These are phyloP conservation scores for Nicator chloris DNA, from an alignment of 2,113 vertebrate species.

Conservation along the genomic window DNA sequence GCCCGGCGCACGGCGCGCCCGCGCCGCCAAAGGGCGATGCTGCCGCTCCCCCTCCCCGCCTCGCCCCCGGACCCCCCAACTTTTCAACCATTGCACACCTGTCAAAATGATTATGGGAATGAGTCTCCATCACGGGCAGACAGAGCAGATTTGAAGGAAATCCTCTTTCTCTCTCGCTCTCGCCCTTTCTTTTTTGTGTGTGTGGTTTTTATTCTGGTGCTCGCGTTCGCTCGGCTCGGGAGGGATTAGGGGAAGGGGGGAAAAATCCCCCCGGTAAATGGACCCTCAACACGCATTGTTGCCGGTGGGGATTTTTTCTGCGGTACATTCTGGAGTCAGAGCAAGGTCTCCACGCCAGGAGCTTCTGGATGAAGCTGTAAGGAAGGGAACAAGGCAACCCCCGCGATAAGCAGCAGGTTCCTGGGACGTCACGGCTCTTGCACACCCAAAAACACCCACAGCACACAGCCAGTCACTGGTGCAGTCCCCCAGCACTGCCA, in stretches of 20 bases:
- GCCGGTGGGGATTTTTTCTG: fast-evolving
- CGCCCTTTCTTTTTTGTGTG: background rate
- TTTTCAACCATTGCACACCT: slow-evolving; percentile 82
- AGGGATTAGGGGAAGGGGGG: slow-evolving; percentile 37
- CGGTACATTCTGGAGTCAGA: background rate
- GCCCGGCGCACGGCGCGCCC: slow-evolving; percentile 33
- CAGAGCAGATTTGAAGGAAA: slow-evolving; percentile 80
- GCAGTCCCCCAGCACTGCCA: background rate
- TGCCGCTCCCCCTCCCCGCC: slow-evolving; percentile 1
- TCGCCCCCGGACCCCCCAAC: slow-evolving; percentile 28
- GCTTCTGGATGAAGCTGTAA: background rate
- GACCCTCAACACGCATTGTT: slow-evolving; percentile 15
- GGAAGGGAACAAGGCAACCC: background rate
- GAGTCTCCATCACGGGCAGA: slow-evolving; percentile 73
- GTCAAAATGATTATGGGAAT: slow-evolving; percentile 92
- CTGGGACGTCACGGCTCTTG: fast-evolving
- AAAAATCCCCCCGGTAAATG: background rate
- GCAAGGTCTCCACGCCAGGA: background rate
- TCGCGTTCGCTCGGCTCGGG: background rate
- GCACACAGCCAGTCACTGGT: fast-evolving
- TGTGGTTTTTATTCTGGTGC: background rate
- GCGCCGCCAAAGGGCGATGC: background rate
- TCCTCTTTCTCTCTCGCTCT: slow-evolving; percentile 73
- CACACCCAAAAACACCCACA: fast-evolving
- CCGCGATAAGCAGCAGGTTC: background rate